These are phyloP conservation scores for Cariama cristata DNA, from an alignment of 2,113 vertebrate genomes.

Conservation along the genomic window DNA sequence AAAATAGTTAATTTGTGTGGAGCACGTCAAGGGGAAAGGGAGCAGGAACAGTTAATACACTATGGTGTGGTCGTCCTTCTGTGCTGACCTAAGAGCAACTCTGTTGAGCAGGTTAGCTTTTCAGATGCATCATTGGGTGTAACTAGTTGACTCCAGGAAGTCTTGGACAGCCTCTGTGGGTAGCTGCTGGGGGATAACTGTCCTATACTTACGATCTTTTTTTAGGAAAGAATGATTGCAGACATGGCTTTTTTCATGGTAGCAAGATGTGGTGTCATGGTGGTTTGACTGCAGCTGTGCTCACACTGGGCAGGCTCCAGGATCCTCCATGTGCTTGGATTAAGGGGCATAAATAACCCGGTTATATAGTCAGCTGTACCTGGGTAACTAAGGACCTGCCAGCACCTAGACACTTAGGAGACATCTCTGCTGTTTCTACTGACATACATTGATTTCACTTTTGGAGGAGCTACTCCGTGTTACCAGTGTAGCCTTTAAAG, in stretches of 20 bases:
- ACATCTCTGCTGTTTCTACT: neutral
- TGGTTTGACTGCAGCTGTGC: neutral
- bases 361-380: neutral
- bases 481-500: neutral
- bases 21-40: neutral
- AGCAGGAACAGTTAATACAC: neutral
- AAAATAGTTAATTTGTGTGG: neutral
- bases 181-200: neutral
- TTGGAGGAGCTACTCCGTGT: neutral
- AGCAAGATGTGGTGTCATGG: neutral
- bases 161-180: neutral
- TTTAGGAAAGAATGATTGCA: neutral
- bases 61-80: neutral
- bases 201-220: neutral
- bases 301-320: neutral
- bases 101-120: neutral
- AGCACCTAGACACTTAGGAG: neutral
- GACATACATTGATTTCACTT: neutral
- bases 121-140: neutral
- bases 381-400: neutral
- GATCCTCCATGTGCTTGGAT: neutral
- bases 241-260: neutral
- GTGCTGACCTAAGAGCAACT: neutral
- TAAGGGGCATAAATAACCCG: neutral
- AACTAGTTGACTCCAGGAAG: neutral